Evolutionary conservation across 1,140 invertebrate species (phyloP).

Genomic region (Artemia franciscana): DNA sequence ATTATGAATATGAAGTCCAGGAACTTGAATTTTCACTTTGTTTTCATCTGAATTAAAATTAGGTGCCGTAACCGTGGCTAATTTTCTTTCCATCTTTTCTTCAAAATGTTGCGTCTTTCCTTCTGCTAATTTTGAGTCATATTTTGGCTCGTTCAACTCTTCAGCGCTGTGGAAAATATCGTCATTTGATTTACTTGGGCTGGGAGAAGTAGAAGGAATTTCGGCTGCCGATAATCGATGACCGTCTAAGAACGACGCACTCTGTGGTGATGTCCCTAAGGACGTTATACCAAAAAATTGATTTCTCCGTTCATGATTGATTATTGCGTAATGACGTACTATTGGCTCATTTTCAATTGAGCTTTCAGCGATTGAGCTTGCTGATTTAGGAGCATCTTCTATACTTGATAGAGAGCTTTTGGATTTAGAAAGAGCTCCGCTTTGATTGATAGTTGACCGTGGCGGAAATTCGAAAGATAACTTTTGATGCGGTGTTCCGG

Average conservation of each 20-base stretch:
- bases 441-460: not conserved
- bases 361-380: not conserved
- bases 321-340: not conserved
- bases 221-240: not conserved
- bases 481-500: not conserved
- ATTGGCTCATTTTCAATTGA: not conserved
- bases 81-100: not conserved
- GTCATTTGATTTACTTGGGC: not conserved
- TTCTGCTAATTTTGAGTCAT: not conserved
- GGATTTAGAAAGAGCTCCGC: not conserved
- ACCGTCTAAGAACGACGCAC: not conserved
- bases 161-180: not conserved
- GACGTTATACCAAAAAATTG: not conserved
- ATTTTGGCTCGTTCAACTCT: not conserved
- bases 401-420: not conserved
- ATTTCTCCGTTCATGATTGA: not conserved
- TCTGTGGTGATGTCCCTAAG: not conserved
- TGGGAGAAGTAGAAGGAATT: not conserved
- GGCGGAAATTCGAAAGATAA: not conserved
- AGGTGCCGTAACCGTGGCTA: conserved; percentile 2
- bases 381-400: not conserved
- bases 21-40: conserved; percentile 11
- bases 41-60: conserved; percentile 8
- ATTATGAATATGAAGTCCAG: not conserved
- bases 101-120: not conserved